These are phyloP conservation scores for Papilio xuthus DNA, from an alignment of 1,140 invertebrate genomes.

Conservation along the genomic window DNA sequence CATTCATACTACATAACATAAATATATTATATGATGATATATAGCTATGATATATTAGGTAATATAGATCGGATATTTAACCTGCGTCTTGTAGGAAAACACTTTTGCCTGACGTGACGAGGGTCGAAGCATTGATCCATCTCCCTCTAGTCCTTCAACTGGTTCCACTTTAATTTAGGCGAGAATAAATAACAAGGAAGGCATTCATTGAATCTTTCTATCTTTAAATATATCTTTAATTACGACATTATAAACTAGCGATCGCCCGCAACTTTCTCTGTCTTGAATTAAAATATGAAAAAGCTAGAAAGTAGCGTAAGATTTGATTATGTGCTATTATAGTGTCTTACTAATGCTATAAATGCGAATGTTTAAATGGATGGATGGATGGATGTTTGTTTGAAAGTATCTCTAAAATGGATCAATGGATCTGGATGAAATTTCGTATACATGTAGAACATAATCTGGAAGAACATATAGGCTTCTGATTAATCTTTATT, in stretches of 20 bases:
- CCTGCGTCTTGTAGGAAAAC: constrained; percentile 26
- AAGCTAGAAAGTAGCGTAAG: too few species aligned
- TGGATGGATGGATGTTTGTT: too few species aligned
- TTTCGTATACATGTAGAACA: too few species aligned
- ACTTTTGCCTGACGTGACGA: constrained; percentile 29
- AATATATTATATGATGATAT: neutral
- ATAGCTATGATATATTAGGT: neutral
- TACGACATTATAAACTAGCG: neutral
- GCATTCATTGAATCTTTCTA: neutral
- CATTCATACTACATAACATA: neutral
- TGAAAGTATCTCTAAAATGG: too few species aligned
- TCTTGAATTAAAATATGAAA: too few species aligned
- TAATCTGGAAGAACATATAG: too few species aligned
- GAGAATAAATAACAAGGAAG: neutral
- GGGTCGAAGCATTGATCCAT: constrained; percentile 32
- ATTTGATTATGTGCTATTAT: too few species aligned
- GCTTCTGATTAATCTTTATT: too few species aligned
- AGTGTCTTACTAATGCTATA: too few species aligned
- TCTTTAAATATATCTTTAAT: neutral
- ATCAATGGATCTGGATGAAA: too few species aligned
- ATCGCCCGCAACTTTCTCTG: too few species aligned
- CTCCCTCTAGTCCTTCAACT: constrained; percentile 13
- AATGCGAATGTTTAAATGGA: too few species aligned
- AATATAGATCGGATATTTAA: constrained; percentile 27
- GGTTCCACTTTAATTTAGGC: constrained; percentile 14